Conservation (phyloP, 2,113 vertebrate genomes). For the zebrafish (Danio rerio) region GRCz12tu NC_133185.1:23725501-23726000, state of each 20-base stretch:
- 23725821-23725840: conserved; percentile 76
- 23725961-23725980: conserved; percentile 38
- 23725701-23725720: conserved; percentile 27
- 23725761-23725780: conserved; percentile 76
- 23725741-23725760: conserved; percentile 64
- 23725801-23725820: conserved; percentile 75
- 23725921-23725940: not conserved
- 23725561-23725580: conserved; percentile 36
- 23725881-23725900: conserved; percentile 50
- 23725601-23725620: conserved; percentile 34
- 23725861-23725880: conserved; percentile 69
- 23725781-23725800: conserved; percentile 69
- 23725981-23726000: conserved; percentile 7
- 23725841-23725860: conserved; percentile 70
- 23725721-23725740: conserved; percentile 32
- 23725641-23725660: conserved; percentile 17
- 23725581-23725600: conserved; percentile 6
- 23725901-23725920: conserved; percentile 39
- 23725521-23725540: conserved; percentile 53
- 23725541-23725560: conserved; percentile 34
- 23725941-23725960: conserved; percentile 29
- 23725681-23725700: conserved; percentile 56
- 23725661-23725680: conserved; percentile 9
- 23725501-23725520: conserved; percentile 48
- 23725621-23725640: conserved; percentile 22